A percentile compares a stretch with the other conserved stretches of the same genome.
Evolutionary conservation across 2,113 vertebrate genomes (phyloP).

Genomic region (Erythrolamprus reginae): DNA sequence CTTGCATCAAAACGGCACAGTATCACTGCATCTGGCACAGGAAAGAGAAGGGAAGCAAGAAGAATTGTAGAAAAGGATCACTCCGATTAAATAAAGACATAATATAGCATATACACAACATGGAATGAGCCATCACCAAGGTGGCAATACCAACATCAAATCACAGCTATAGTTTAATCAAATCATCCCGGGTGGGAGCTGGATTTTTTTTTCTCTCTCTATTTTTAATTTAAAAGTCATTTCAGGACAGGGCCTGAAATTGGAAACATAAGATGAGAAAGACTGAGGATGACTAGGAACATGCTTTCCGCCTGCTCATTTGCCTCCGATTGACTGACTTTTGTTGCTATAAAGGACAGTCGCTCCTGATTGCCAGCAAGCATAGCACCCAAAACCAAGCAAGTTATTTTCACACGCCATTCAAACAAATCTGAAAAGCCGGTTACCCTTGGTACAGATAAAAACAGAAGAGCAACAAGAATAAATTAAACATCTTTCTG

Average conservation of each 20-base stretch:
- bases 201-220: not conserved
- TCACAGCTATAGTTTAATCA: not conserved
- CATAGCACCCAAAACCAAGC: not conserved
- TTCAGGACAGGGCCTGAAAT: not conserved
- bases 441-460: not conserved
- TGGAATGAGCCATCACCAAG: not conserved
- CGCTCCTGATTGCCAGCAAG: not conserved
- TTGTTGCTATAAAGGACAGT: not conserved
- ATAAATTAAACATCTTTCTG: not conserved
- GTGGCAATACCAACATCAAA: not conserved
- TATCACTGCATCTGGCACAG: not conserved
- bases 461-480: not conserved
- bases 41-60: not conserved
- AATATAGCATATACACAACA: not conserved
- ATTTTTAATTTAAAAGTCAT: not conserved
- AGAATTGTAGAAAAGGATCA: not conserved
- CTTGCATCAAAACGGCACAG: not conserved
- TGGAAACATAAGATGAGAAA: not conserved
- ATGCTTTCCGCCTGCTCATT: not conserved
- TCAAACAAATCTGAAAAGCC: not conserved
- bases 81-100: not conserved
- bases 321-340: not conserved
- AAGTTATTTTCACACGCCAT: not conserved
- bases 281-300: not conserved
- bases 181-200: not conserved